Base-by-base conservation (phyloP, 2,797 vertebrate genomes). In the Sciaenops ocellatus region DNA sequence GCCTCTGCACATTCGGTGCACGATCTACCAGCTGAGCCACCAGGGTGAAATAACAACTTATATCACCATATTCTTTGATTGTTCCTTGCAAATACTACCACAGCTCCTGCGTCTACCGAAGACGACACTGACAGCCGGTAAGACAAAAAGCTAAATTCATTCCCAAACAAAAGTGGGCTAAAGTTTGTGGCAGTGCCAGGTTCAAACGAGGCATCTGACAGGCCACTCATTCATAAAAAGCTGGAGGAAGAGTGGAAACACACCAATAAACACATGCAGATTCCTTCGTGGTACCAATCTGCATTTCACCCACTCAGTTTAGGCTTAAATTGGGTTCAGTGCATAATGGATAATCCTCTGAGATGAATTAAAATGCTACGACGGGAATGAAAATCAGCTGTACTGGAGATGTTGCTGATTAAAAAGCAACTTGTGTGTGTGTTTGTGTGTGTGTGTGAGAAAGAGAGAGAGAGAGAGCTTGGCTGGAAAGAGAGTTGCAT, bases 291-390 rank as follows among this genome's bases (percentile, higher is more conserved):
- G 51, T 44, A 69, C 46, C 57, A 74, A 85, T 85, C 55, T 88
- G 34, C 59, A 84, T 76, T 67, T 73, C 67, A 76, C 75, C 67
- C 54, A 56, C 72, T 85, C 52, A 69, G 78, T 69, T 70, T 42
- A 56, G 73, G 59, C 61, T 77, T 75, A 79, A 82, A 87, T 68
- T 84, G 50, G 76, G 72, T 78, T 85, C 46, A 57, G 54, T 56
- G 62, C 57, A 85, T 85, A 81, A 87, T 78, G 73, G 69, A 76
- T 87, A 84, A 90, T 88, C 83, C 88, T 76, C 54, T 1, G 69
- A 82, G 82, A 86, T 76, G 54, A 85, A 86, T 83, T 69, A 59
- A 83, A 84, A 83, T 69, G 80, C 38, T 24, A 69, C 28, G 24
- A 52, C 15, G 30, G 42, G 44, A 66, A 52, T 28, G 68, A 65